Evolutionary conservation across 2,797 vertebrate species (phyloP), one percentile per base, ranked within the genome.

Genomic region (Periparus ater): DNA sequence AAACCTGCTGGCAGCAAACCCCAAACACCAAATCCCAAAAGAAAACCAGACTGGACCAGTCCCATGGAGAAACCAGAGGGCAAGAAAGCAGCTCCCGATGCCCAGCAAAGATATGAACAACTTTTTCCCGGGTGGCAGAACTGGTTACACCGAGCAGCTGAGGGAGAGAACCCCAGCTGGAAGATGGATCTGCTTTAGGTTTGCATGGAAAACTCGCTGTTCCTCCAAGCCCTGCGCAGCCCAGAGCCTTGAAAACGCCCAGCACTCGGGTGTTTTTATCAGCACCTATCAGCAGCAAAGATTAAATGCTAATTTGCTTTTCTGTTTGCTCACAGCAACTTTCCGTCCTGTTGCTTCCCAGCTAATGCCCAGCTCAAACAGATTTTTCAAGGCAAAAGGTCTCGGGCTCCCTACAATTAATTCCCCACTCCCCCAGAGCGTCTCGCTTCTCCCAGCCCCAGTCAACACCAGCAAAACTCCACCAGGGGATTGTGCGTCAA

Each of bases 241-340:
- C 61, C 82, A 91, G 68, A 92, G 93, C 93, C 85, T 77, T 29
- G 50, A 63, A 38, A 93, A 75, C 11, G 6, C 91, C 72, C 87
- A 85, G 82, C 29, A 0, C 65, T 61, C 32, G 1, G 1, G 47
- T 21, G 40, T 53, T 51, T 76, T 89, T 71, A 82, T 85, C 81
- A 29, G 42, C 16, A 0, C 13, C 48, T 67, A 83, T 47, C 76
- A 74, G 61, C 3, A 89, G 82, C 17, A 91, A 76, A 91, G 84
- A 86, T 89, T 82, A 91, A 87, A 88, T 9, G 57, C 38, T 54
- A 11, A 91, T 92, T 76, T 63, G 57, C 93, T 18, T 53, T 27
- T 88, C 85, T 91, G 91, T 95, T 95, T 95, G 95, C 90, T 91
- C 94, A 60, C 51, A 72, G 77, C 94, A 88, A 34, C 85, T 91